Evolutionary conservation across 2,113 vertebrate species (phyloP).

Genomic region (Lepisosteus oculatus): DNA sequence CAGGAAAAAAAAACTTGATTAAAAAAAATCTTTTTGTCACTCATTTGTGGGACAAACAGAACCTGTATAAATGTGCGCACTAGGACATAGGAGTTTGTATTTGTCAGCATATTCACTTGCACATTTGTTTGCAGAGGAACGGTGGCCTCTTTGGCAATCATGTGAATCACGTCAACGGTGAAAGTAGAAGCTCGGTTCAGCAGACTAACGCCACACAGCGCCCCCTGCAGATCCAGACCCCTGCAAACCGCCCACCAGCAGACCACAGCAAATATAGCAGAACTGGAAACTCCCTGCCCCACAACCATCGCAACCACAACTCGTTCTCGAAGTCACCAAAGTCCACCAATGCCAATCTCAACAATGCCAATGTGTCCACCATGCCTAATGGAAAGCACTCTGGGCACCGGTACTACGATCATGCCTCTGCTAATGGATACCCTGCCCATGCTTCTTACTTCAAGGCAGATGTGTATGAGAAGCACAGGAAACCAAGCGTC

Average conservation of each 20-base stretch:
- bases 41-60: background rate
- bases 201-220: conserved; percentile 96
- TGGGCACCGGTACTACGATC: conserved; percentile 72
- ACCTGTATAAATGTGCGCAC: too few species aligned
- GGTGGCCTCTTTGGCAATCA: conserved; percentile 96
- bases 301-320: conserved; percentile 85
- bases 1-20: too few species aligned
- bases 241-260: conserved; percentile 81
- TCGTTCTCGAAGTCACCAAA: conserved; percentile 87
- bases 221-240: conserved; percentile 92
- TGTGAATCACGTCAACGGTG: conserved; percentile 87
- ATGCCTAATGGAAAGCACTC: conserved; percentile 80
- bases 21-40: background rate
- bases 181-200: conserved; percentile 81
- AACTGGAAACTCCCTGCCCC: conserved; percentile 84
- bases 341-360: conserved; percentile 97
- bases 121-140: conserved; percentile 81
- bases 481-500: conserved; percentile 73
- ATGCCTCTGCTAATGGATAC: conserved; percentile 76
- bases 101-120: conserved; percentile 38
- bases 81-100: too few species aligned
- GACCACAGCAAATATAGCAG: conserved; percentile 78
- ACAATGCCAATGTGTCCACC: conserved; percentile 95
- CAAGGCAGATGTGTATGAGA: conserved; percentile 69
- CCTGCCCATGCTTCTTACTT: conserved; percentile 62